Evolutionary conservation across 30 jellyfish, hydroid and myxozoan genomes (phyloP).

Genomic region (Mastigias papua): DNA sequence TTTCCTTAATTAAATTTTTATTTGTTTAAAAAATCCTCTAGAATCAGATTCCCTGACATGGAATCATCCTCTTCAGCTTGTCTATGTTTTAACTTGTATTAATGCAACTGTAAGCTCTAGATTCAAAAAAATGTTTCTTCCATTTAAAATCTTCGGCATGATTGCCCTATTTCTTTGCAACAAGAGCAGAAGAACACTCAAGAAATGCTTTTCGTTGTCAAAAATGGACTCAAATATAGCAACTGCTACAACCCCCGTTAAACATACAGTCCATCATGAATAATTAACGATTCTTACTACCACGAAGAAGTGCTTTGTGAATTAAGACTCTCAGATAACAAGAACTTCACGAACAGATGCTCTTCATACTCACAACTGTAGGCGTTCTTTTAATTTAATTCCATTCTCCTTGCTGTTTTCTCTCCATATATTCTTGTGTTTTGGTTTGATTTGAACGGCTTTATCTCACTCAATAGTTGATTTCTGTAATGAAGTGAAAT

Average conservation of each 20-base stretch:
- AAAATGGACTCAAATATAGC: background rate
- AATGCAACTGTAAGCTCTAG: too few species aligned
- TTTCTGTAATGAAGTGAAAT: background rate
- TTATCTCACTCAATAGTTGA: background rate
- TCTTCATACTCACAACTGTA: constrained; percentile 7
- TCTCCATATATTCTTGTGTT: background rate
- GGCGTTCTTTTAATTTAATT: constrained; percentile 27
- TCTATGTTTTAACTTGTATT: too few species aligned
- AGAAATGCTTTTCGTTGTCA: too few species aligned
- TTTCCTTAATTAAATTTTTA: too few species aligned
- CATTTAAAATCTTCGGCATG: too few species aligned
- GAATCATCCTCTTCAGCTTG: too few species aligned
- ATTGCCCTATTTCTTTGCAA: too few species aligned
- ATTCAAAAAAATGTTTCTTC: too few species aligned
- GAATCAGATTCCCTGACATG: too few species aligned
- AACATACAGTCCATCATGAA: background rate
- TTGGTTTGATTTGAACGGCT: background rate
- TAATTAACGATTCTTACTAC: constrained; percentile 11
- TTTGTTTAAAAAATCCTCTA: too few species aligned
- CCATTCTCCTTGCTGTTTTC: constrained; percentile 9
- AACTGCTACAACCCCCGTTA: background rate
- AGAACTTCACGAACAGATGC: constrained; percentile 48
- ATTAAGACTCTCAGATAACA: constrained; percentile 42
- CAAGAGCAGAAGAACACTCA: too few species aligned
- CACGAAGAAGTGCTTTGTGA: constrained; percentile 59